Conservation (phyloP, 2,888 invertebrate species). For the Epinotia nisella region DNA sequence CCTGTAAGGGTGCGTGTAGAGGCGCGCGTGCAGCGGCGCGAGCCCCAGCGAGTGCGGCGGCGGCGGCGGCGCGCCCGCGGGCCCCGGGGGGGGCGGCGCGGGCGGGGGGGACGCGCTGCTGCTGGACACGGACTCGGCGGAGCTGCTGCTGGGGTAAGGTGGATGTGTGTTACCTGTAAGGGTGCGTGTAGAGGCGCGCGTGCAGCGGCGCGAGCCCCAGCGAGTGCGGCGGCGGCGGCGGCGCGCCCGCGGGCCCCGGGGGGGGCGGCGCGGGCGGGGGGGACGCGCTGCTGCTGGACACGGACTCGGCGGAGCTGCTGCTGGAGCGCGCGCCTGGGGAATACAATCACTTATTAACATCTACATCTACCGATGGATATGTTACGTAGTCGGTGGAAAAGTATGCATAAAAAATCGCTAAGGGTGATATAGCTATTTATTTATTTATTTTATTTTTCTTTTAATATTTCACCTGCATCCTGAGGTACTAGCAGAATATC, state of each 20-base stretch:
- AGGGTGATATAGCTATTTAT: too few relatives aligned
- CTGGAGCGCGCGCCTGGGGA: slow-evolving; percentile 61
- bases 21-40: slow-evolving; percentile 91
- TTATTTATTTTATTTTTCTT: too few relatives aligned
- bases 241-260: slow-evolving; percentile 10
- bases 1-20: slow-evolving; percentile 60
- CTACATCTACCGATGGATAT: too few relatives aligned
- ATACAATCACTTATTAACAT: background rate
- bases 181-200: slow-evolving; percentile 88
- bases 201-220: slow-evolving; percentile 86
- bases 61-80: slow-evolving; percentile 24
- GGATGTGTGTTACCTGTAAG: slow-evolving; percentile 23
- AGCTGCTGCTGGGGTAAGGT: too few relatives aligned
- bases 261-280: slow-evolving; percentile 57
- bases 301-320: slow-evolving; percentile 94
- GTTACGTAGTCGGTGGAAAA: too few relatives aligned
- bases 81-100: slow-evolving; percentile 30
- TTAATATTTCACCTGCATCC: too few relatives aligned
- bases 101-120: slow-evolving; percentile 77
- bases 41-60: slow-evolving; percentile 61
- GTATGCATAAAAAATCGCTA: too few relatives aligned
- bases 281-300: slow-evolving; percentile 84
- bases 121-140: slow-evolving; percentile 91
- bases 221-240: slow-evolving; percentile 36
- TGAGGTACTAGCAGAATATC: too few relatives aligned